These are phyloP conservation scores for Cryptocheilus praepositus DNA, from an alignment of 2,888 invertebrate species.

Conservation along the genomic window DNA sequence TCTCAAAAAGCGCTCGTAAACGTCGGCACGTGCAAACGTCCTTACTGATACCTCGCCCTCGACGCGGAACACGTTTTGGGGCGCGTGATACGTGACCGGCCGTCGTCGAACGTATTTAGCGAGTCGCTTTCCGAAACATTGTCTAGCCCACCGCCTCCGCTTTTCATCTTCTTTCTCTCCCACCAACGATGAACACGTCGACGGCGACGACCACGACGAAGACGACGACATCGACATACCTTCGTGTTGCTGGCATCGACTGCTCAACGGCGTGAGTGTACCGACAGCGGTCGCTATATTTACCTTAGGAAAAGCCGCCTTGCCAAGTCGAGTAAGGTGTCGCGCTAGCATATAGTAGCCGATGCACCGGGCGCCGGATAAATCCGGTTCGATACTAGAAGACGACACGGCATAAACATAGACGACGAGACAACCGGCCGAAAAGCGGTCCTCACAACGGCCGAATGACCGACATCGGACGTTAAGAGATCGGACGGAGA, in stretches of 20 bases:
- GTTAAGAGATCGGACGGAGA: no score
- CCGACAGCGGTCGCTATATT: constrained; percentile 59
- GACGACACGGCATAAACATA: constrained; percentile 58
- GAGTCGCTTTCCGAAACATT: no score
- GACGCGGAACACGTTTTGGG: no score
- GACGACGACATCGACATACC: constrained; percentile 30
- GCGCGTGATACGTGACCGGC: no score
- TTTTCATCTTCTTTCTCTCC: no score
- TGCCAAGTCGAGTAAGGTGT: constrained; percentile 71
- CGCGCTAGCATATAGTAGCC: constrained; percentile 53
- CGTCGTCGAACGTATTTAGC: no score
- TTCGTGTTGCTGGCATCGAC: constrained; percentile 40
- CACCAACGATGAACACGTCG: no score
- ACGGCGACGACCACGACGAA: no score
- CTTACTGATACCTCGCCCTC: no score
- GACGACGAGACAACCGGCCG: constrained; percentile 43
- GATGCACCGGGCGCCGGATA: constrained; percentile 59
- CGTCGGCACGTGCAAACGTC: no score
- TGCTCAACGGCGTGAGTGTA: constrained; percentile 53
- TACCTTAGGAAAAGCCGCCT: constrained; percentile 61
- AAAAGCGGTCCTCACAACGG: constrained; percentile 40
- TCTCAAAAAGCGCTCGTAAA: no score
- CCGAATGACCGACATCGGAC: constrained; percentile 16
- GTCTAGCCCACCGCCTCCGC: no score
- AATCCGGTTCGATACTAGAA: constrained; percentile 64